Percentiles rank a stretch among this genome's conserved stretches.
phyloP scores from a whole-genome alignment of 2,888 invertebrate genomes.

The Campopleginae sp. region DNA sequence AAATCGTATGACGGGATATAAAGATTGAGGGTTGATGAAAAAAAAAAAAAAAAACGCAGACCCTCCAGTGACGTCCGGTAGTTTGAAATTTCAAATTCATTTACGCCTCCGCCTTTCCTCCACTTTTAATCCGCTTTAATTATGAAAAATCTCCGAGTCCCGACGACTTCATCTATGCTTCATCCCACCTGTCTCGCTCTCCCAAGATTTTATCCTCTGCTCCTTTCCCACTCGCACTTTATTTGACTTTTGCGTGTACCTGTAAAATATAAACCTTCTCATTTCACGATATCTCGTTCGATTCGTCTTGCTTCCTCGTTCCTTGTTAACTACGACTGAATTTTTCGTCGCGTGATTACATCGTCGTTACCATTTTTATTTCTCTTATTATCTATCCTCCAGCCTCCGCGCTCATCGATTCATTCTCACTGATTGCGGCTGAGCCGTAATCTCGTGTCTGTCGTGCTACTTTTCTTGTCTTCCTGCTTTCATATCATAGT shows the following conservation, averaged over 20 bases:
- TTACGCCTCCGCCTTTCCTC: conserved; percentile 72
- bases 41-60: conserved; percentile 59
- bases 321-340: conserved; percentile 49
- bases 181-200: neutral
- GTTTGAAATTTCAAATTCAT: conserved; percentile 81
- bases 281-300: conserved; percentile 13
- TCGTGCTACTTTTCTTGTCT: conserved; percentile 8
- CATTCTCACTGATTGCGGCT: conserved; percentile 48
- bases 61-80: conserved; percentile 67
- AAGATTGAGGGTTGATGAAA: conserved; percentile 54
- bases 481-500: neutral
- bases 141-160: conserved; percentile 74
- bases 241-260: conserved; percentile 19
- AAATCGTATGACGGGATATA: conserved; percentile 51
- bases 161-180: conserved; percentile 49
- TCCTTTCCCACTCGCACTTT: neutral
- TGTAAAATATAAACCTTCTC: conserved; percentile 27
- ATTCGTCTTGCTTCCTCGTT: conserved; percentile 30
- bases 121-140: conserved; percentile 78
- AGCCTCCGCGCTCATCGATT: conserved; percentile 51
- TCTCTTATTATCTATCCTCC: conserved; percentile 21
- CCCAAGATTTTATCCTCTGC: neutral
- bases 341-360: conserved; percentile 35
- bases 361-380: conserved; percentile 52
- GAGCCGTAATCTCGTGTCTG: conserved; percentile 55